Evolutionary conservation across 1,140 invertebrate species (phyloP), one percentile per base, ranked within the genome.

Genomic region (Drosophila nikananu): DNA sequence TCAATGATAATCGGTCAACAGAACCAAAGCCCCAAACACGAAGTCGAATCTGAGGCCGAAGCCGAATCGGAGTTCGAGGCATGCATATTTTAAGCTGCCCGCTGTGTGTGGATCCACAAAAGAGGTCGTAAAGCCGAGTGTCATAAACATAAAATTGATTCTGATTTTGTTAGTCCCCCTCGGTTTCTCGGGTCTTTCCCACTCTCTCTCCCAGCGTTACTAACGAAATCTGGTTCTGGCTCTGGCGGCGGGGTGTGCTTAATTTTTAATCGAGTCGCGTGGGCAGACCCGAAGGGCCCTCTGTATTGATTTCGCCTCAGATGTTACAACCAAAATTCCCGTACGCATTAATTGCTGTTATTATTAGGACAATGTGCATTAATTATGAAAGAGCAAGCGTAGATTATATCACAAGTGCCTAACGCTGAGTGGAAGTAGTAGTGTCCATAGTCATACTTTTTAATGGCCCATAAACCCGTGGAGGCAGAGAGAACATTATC

Each of bases 91-190:
- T 48, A 64, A 39, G 54, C 52, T 76, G 58, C 65, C 75, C 66
- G 79, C 83, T 84, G 77, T 42, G 83, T 63, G 83, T 63, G 41
- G 48, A 58, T 52, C 58, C 41, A 65, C 32, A 70, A 63, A 66
- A 63, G 44, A 64, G 67, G 52, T 57, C 73, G 80, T 74, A 54
- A 70, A 59, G 44, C 54, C 37, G 46, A 89, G 46, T 89, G 81
- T 83, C 83, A 89, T 89, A 87, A 87, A 87, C 80, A 87, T 87
- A 73, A 84, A 89, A 89, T 80, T 89, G 66, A 81, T 83, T 87
- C 74, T 71, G 66, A 80, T 87, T 82, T 76, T 64, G 63, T 65
- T 77, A 42, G 55, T 72, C 67, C 19, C 41, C 19, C 42, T 49
- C 7, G 23, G 52, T 23, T 58, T 37, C 60, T 25, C 30, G 66